Evolutionary conservation across 2,797 vertebrate genomes (phyloP).

Genomic region (Gymnoscopelus braueri): DNA sequence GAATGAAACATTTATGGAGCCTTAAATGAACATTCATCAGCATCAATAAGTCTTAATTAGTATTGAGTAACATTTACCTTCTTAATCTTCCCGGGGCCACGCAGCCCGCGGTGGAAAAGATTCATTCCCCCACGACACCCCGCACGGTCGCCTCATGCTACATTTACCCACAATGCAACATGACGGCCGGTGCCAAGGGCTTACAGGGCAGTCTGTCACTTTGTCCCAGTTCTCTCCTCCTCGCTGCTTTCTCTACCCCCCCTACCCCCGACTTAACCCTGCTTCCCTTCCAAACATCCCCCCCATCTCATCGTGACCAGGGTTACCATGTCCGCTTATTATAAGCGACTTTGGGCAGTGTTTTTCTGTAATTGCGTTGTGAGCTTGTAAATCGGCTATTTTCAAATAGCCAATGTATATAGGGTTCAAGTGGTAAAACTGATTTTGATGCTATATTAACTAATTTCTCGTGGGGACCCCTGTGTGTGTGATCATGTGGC

Average conservation of each 20-base stretch:
- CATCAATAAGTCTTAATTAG: conserved; percentile 68
- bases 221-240: conserved; percentile 37
- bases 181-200: conserved; percentile 66
- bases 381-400: no score
- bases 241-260: neutral
- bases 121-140: conserved; percentile 60
- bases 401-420: no score
- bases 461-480: no score
- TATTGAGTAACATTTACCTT: conserved; percentile 65
- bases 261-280: neutral
- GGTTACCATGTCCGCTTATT: no score
- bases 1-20: conserved; percentile 62
- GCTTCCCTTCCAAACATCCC: no score
- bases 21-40: conserved; percentile 61
- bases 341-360: no score
- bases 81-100: conserved; percentile 54
- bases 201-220: conserved; percentile 74
- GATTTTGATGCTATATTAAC: no score
- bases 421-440: no score
- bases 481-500: no score
- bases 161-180: conserved; percentile 66
- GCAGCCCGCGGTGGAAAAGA: conserved; percentile 50
- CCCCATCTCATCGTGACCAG: no score
- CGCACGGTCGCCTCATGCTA: conserved; percentile 50
- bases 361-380: no score